Evolutionary conservation across 2,888 invertebrate species (phyloP), one percentile per base, ranked within the genome.

Genomic region (Tipula vernalis): DNA sequence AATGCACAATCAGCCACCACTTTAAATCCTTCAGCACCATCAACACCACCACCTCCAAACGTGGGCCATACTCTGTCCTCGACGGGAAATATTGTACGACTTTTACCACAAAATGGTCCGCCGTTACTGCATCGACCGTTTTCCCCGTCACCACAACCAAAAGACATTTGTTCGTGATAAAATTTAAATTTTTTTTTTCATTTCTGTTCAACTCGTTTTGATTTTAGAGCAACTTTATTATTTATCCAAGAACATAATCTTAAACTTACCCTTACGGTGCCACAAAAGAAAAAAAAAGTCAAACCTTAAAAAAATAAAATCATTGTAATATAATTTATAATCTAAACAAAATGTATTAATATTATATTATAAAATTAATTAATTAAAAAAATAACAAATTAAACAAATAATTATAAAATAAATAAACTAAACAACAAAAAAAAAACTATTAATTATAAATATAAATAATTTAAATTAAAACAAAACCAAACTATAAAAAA

Each of bases 61-160:
- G 44, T 15, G 8, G 88, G 88, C 5, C 88, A 88, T 47, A 88
- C 89, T 85, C 13, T 90, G 91, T 87, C 89, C 90, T 88, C 87
- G n/a, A 86, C 47, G 12, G 57, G 86, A 41, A 86, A 87, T 57
- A 87, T 87, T 15, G 85, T 87, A n/a, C 86, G 87, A 28, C 87
- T 87, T 86, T 86, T 87, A 15, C 86, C 41, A 15, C 86, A 41
- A 39, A 42, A 15, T 51, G 18, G 36, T 18, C 86, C 86, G 28
- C 86, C 86, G 36, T 86, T 86, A 44, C 42, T 91, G 87, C 92
- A 92, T 87, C 89, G 92, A 87, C 92, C 91, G 85, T 91, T 91
- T 88, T 91, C 91, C 87, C 91, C 91, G 83, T 91, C 91, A 88
- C 91, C 91, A 83, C 91, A 91, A 87, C 89, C 91, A 13, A 87